Evolutionary conservation across 2,888 invertebrate genomes (phyloP).

Genomic region (Cataglyphis albicans): DNA sequence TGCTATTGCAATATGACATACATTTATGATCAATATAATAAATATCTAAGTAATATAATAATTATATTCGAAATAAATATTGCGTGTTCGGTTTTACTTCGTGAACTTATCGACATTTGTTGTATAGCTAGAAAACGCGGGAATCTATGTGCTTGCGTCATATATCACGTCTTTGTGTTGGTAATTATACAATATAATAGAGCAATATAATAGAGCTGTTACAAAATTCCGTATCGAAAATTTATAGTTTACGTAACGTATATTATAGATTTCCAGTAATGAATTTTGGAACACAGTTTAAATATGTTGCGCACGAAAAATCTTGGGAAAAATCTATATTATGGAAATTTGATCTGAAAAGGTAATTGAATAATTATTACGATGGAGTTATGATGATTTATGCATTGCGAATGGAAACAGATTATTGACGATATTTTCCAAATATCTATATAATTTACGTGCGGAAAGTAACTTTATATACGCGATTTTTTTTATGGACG

Average conservation of each 20-base stretch:
- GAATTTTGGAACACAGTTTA: too few species aligned
- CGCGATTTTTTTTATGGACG: background rate
- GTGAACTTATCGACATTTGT: background rate
- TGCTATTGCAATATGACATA: background rate
- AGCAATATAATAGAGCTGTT: too few species aligned
- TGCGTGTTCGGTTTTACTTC: background rate
- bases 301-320: background rate
- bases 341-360: background rate
- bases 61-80: background rate
- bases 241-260: too few species aligned
- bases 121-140: background rate
- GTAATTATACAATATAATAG: too few species aligned
- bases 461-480: background rate
- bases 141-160: background rate
- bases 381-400: background rate
- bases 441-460: background rate
- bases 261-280: too few species aligned
- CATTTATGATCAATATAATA: background rate
- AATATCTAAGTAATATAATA: background rate
- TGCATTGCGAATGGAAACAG: background rate
- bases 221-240: too few species aligned
- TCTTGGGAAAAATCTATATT: background rate
- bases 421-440: background rate
- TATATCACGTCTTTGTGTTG: background rate
- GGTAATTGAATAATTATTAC: background rate